Evolutionary conservation across 2,888 invertebrate species (phyloP), one percentile per base, ranked within the genome.

Genomic region (Acleris holmiana): DNA sequence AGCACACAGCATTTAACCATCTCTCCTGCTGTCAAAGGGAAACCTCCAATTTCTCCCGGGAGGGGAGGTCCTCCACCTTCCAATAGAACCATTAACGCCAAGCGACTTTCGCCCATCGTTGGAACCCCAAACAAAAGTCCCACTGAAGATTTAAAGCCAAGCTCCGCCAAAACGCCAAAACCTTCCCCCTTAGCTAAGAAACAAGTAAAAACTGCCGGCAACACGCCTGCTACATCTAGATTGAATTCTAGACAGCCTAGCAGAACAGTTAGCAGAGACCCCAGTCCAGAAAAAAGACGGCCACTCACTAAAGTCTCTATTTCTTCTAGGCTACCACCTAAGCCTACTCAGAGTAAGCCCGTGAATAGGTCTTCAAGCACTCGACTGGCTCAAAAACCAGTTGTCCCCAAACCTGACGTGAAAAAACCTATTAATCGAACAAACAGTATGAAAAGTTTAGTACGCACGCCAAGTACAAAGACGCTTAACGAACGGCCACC

Each of bases 121-220:
- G 91, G 93, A 1, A 93, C 93, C 8, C 93, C 93, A 35, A 93
- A 84, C 65, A 93, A 93, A 80, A 93, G 88, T 74, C 92, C 91
- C n/a, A 73, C 76, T 40, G 91, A 89, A 68, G 86, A 88, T 60
- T 71, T 75, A 5, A 91, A 91, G 71, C 82, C 88, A 51, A 75
- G 75, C 53, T 84, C 89, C 46, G 83, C 87, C 8, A 87, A 82
- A 76, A 79, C 82, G 25, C 74, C 79, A 47, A 91, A 85, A 77
- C 79, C 85, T n/a, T 75, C 81, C 54, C 73, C 85, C 15, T 70
- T 76, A 70, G 72, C 82, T 29, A 85, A 77, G 69, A 88, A 88
- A 70, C 70, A 85, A 17, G 74, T 80, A 1, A 89, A 89, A 79
- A 84, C 86, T 66, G 79, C 85, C 70, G 86, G 84, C 21, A 85